Evolutionary conservation across 2,797 vertebrate species (phyloP).

Genomic region (Hybognathus amarus): DNA sequence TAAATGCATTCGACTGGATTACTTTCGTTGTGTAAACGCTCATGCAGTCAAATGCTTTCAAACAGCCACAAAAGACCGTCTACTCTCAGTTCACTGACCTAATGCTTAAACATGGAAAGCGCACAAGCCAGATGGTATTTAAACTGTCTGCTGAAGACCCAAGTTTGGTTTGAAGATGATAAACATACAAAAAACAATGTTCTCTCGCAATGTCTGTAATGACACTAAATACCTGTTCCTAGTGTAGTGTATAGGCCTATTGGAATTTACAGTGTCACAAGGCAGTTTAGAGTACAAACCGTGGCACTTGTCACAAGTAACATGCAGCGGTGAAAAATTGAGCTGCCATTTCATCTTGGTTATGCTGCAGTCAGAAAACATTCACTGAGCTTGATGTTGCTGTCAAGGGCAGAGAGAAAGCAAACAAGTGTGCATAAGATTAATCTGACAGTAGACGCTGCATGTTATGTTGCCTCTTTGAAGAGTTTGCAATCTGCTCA

Average conservation of each 20-base stretch:
- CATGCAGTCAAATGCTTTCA: too few species aligned
- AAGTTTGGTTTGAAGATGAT: not conserved
- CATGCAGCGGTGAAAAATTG: conserved; percentile 43
- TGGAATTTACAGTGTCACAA: conserved; percentile 26
- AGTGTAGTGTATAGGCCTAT: conserved; percentile 26
- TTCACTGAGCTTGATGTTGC: conserved; percentile 41
- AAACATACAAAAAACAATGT: not conserved
- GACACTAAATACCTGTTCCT: conserved; percentile 35
- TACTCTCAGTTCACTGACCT: too few species aligned
- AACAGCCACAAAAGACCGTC: too few species aligned
- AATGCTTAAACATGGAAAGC: too few species aligned
- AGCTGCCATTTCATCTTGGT: conserved; percentile 45
- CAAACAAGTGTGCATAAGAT: conserved; percentile 28
- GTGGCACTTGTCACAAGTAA: conserved; percentile 37
- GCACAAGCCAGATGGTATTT: not conserved
- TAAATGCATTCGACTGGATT: too few species aligned
- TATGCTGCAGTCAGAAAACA: conserved; percentile 35
- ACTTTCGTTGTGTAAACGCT: too few species aligned
- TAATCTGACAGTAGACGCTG: conserved; percentile 24
- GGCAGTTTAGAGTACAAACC: conserved; percentile 15
- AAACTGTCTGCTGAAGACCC: not conserved
- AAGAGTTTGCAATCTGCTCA: conserved; percentile 33
- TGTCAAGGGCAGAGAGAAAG: conserved; percentile 23
- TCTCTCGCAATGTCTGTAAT: not conserved
- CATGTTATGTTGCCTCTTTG: conserved; percentile 19